Percentiles rank a stretch among this genome's conserved stretches.
Conservation (phyloP, 2,113 vertebrate species). For the Nipponia nippon region DNA sequence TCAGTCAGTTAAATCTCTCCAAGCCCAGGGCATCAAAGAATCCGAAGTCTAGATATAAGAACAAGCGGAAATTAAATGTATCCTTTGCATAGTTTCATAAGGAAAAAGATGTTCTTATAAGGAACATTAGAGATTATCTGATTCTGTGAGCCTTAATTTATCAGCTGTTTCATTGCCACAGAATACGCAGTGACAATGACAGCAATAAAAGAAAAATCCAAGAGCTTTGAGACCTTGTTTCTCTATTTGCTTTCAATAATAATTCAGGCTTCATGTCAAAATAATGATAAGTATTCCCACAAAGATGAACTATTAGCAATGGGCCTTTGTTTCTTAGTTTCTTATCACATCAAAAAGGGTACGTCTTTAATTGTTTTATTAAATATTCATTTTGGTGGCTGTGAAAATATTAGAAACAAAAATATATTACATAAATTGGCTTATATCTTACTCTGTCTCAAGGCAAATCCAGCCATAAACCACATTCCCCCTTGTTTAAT, state of each 20-base stretch:
- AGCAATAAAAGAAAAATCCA: constrained; percentile 63
- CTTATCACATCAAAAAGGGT: constrained; percentile 63
- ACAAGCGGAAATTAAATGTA: constrained; percentile 54
- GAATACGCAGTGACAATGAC: constrained; percentile 56
- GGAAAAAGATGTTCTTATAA: constrained; percentile 44
- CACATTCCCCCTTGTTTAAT: constrained; percentile 69
- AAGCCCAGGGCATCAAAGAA: not conserved
- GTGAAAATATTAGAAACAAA: constrained; percentile 71
- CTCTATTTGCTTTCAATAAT: constrained; percentile 72
- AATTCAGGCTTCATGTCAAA: constrained; percentile 71
- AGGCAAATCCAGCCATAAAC: constrained; percentile 57
- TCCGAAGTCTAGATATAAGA: constrained; percentile 7
- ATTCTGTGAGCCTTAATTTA: constrained; percentile 61
- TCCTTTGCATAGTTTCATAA: constrained; percentile 40
- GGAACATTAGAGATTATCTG: constrained; percentile 48
- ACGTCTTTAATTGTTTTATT: constrained; percentile 74
- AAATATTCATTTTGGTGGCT: constrained; percentile 74
- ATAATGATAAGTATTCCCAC: constrained; percentile 71
- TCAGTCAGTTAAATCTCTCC: not conserved
- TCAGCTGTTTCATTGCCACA: constrained; percentile 40
- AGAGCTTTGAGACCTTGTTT: constrained; percentile 64
- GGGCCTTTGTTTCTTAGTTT: constrained; percentile 60
- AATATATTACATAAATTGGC: constrained; percentile 66
- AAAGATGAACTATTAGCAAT: constrained; percentile 67
- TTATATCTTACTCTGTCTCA: constrained; percentile 64